Percentiles rank a stretch among this genome's conserved stretches.
Conservation (phyloP, 2,888 invertebrate genomes). For the Unio delphinus region DNA sequence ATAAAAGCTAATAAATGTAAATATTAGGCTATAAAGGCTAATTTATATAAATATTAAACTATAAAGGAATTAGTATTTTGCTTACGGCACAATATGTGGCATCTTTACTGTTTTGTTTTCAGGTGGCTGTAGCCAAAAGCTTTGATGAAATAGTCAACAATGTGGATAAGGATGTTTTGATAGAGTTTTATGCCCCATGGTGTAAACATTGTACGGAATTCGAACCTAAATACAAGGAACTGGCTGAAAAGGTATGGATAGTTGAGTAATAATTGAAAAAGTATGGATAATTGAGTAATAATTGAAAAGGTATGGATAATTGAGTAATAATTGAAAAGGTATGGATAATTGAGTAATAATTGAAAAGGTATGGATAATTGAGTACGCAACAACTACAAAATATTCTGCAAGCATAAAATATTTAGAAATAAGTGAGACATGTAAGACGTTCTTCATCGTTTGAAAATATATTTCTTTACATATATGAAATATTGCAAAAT, state of each 20-base stretch:
- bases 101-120: constrained; percentile 24
- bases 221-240: constrained; percentile 91
- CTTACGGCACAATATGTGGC: neutral
- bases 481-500: too few species aligned
- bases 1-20: too few species aligned
- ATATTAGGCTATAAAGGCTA: too few species aligned
- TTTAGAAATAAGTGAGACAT: constrained; percentile 92
- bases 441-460: constrained; percentile 76
- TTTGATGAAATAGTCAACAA: constrained; percentile 94
- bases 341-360: constrained; percentile 75
- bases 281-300: constrained; percentile 70
- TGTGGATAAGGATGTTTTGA: constrained; percentile 90
- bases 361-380: constrained; percentile 63
- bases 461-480: too few species aligned
- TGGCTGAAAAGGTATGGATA: constrained; percentile 77
- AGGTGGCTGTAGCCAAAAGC: constrained; percentile 95
- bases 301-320: constrained; percentile 74
- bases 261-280: constrained; percentile 76
- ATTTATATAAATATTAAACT: too few species aligned
- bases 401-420: constrained; percentile 80
- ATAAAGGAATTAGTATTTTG: neutral
- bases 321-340: constrained; percentile 63
- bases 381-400: too few species aligned
- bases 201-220: constrained; percentile 92
- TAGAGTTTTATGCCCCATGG: constrained; percentile 99